These are phyloP conservation scores for Cyanoderma ruficeps DNA, from an alignment of 2,113 vertebrate genomes.

Conservation along the genomic window DNA sequence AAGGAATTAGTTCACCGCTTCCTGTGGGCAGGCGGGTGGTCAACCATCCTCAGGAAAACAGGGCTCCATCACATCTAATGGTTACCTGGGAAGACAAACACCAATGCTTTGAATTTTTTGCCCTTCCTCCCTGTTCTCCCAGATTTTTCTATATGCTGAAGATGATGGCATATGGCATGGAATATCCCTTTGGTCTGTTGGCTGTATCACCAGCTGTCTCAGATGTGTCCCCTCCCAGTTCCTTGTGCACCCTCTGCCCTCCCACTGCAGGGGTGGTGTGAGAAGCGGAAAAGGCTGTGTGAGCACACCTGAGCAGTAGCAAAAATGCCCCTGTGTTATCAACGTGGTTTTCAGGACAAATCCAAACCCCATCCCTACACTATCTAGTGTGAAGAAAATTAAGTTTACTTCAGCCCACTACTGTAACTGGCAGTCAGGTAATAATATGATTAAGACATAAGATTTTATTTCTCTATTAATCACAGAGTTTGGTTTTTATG, in stretches of 20 bases:
- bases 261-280: neutral
- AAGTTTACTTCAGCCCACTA: neutral
- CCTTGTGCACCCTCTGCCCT: neutral
- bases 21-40: neutral
- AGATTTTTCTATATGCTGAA: neutral
- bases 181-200: neutral
- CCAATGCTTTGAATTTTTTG: neutral
- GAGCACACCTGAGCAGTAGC: neutral
- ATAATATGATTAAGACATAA: neutral
- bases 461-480: conserved; percentile 32
- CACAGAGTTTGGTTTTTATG: neutral
- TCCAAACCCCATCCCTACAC: neutral
- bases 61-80: neutral
- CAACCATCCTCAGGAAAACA: neutral
- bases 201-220: neutral
- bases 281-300: neutral
- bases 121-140: neutral
- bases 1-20: neutral
- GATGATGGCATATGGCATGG: too few species aligned
- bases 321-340: neutral
- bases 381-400: neutral
- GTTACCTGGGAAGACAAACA: neutral
- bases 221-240: neutral
- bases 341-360: neutral
- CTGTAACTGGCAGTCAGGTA: neutral